Conservation (phyloP, 2,113 vertebrate species). For the Spheniscus mendiculus region DNA sequence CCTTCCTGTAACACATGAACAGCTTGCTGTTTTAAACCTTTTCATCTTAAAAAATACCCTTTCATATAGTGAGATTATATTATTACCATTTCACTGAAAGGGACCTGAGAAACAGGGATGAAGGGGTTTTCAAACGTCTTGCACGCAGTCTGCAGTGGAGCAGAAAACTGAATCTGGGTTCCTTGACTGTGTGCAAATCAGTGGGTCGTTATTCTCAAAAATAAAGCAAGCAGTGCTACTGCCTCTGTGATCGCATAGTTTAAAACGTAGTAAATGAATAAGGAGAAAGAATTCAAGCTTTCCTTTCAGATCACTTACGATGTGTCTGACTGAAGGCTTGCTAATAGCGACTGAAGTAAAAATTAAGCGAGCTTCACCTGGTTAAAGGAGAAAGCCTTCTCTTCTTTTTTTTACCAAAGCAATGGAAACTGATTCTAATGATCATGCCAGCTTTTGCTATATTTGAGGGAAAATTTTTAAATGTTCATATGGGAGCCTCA, state of each 20-base stretch:
- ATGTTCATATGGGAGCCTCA: not conserved
- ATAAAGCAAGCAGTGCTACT: not conserved
- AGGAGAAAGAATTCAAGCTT: not conserved
- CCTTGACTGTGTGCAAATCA: not conserved
- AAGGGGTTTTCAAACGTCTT: not conserved
- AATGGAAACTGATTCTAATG: not conserved
- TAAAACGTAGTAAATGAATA: not conserved
- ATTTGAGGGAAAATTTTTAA: not conserved
- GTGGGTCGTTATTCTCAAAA: not conserved
- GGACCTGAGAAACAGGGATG: not conserved
- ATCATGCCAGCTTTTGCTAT: not conserved
- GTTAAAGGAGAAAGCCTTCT: not conserved
- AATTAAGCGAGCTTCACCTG: not conserved
- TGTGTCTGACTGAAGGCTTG: not conserved
- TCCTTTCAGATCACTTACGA: not conserved
- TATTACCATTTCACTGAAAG: not conserved
- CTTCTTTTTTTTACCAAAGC: not conserved
- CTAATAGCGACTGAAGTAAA: not conserved
- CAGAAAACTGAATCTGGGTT: not conserved
- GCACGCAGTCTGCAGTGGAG: not conserved
- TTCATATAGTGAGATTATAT: not conserved
- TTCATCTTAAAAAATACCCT: not conserved
- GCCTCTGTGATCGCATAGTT: not conserved
- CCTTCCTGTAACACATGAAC: not conserved
- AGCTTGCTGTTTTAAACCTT: not conserved